phyloP scores from a whole-genome alignment of 1,140 invertebrate species.

The Tribolium castaneum region DNA sequence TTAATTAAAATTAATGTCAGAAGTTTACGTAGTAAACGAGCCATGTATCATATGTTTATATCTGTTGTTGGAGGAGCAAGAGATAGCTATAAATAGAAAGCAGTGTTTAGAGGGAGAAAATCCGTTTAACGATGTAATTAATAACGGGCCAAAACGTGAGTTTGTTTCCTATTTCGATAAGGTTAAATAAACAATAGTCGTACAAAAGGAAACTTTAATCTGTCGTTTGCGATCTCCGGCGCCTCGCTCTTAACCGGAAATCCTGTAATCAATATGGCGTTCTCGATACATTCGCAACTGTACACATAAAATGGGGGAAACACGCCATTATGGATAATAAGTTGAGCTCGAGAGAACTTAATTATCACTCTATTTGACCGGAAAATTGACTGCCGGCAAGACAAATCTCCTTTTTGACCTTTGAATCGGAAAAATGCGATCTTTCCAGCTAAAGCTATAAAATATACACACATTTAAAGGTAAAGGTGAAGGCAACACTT shows the following conservation, averaged over 20 bases:
- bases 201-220: slow-evolving; percentile 45
- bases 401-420: no score
- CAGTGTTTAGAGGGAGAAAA: slow-evolving; percentile 38
- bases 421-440: no score
- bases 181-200: slow-evolving; percentile 45
- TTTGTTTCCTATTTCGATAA: slow-evolving; percentile 51
- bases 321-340: slow-evolving; percentile 18
- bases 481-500: no score
- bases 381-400: slow-evolving; percentile 8
- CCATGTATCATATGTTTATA: slow-evolving; percentile 38
- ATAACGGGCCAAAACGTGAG: slow-evolving; percentile 47
- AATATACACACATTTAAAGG: no score
- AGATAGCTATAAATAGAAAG: slow-evolving; percentile 39
- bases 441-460: no score
- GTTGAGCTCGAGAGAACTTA: background rate
- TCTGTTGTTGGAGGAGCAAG: slow-evolving; percentile 27
- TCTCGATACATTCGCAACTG: slow-evolving; percentile 25
- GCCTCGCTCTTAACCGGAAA: slow-evolving; percentile 37
- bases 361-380: slow-evolving; percentile 2
- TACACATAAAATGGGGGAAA: slow-evolving; percentile 25
- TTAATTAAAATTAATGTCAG: slow-evolving; percentile 41
- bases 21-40: slow-evolving; percentile 27
- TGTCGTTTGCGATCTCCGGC: slow-evolving; percentile 39
- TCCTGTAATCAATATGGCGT: slow-evolving; percentile 43
- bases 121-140: slow-evolving; percentile 52